Percentiles rank a stretch among this genome's conserved stretches.
Evolutionary conservation across 1,140 invertebrate species (phyloP).

Genomic region (Theocolax elegans): DNA sequence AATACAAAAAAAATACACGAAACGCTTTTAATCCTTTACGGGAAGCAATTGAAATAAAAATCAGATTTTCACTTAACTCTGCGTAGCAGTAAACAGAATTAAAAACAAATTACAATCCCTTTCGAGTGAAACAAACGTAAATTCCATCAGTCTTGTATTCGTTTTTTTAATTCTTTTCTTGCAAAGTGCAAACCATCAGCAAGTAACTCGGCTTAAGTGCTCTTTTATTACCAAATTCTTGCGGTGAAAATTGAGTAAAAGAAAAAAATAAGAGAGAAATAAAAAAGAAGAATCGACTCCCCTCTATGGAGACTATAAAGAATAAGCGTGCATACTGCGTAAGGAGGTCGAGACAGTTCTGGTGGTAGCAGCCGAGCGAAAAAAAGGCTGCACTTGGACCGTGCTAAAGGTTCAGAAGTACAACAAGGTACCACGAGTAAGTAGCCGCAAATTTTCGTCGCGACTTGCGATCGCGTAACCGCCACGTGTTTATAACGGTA

Average conservation of each 20-base stretch:
- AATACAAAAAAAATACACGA: no score
- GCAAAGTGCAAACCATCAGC: background rate
- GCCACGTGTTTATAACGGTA: conserved; percentile 37
- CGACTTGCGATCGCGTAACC: conserved; percentile 18
- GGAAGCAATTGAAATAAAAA: no score
- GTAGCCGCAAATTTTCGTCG: conserved; percentile 35
- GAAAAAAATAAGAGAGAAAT: no score
- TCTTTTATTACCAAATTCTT: conserved; percentile 37
- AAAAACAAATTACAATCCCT: no score
- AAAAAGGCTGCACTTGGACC: conserved; percentile 7
- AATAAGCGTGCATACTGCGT: background rate
- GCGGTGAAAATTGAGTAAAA: conserved; percentile 34
- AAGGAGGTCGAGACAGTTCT: conserved; percentile 16
- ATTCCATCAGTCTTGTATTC: no score
- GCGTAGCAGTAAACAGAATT: no score
- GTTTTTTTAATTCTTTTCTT: conserved; percentile 22
- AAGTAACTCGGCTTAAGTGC: conserved; percentile 8
- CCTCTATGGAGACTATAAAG: conserved; percentile 1
- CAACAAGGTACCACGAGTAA: background rate
- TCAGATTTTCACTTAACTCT: no score
- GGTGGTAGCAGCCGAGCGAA: background rate
- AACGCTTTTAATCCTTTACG: no score
- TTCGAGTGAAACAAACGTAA: no score
- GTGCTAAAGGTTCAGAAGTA: background rate
- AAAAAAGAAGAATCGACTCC: background rate